Conservation (phyloP, 2,888 invertebrate species). For the Tupiocoris notatus region DNA sequence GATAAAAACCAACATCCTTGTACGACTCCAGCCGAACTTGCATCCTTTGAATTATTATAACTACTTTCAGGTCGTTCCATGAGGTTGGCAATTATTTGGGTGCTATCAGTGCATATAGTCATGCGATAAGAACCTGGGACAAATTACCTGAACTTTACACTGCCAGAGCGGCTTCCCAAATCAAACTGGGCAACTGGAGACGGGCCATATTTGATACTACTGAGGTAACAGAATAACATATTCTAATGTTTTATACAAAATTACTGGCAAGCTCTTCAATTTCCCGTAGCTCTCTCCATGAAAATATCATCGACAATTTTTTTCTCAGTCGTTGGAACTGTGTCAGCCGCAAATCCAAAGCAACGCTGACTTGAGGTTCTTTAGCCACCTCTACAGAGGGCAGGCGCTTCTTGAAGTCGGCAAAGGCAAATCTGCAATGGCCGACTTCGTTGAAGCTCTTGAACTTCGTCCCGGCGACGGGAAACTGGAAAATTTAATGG, state of each 20-base stretch:
- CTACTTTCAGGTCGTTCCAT: constrained; percentile 63
- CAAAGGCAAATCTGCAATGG: constrained; percentile 66
- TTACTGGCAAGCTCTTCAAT: constrained; percentile 47
- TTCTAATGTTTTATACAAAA: no score
- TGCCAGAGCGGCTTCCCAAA: constrained; percentile 77
- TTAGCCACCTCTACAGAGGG: constrained; percentile 72
- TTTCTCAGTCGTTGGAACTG: constrained; percentile 66
- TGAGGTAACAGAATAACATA: no score
- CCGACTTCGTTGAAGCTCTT: constrained; percentile 72
- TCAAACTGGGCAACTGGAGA: constrained; percentile 70
- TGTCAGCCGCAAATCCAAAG: constrained; percentile 70
- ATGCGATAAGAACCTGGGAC: constrained; percentile 71
- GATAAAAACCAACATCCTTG: no score
- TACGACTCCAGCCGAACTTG: not conserved
- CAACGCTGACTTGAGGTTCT: constrained; percentile 69
- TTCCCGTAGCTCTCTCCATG: not conserved
- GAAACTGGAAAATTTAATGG: constrained; percentile 42
- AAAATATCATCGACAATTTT: not conserved
- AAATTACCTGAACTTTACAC: constrained; percentile 72
- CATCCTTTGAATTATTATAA: not conserved
- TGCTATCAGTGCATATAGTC: constrained; percentile 77
- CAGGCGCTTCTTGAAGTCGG: constrained; percentile 71
- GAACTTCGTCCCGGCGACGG: constrained; percentile 64
- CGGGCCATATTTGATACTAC: constrained; percentile 65
- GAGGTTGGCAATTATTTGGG: constrained; percentile 71